These are phyloP conservation scores for Chrysomela aeneicollis DNA, from an alignment of 2,888 invertebrate genomes.

Conservation along the genomic window DNA sequence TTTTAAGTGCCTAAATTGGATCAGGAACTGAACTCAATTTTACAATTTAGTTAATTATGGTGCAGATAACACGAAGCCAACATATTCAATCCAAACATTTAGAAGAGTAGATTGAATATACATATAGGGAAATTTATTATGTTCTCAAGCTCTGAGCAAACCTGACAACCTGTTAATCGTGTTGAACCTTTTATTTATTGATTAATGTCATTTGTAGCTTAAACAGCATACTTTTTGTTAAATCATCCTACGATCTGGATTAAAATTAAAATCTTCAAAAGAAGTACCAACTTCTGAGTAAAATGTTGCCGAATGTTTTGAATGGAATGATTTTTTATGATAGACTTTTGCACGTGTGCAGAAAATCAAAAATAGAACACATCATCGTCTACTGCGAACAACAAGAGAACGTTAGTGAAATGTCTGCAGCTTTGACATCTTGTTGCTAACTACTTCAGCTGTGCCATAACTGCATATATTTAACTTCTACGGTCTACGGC, in stretches of 20 bases:
- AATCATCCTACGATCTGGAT: too few species aligned
- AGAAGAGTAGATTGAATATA: background rate
- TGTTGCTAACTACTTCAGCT: conserved; percentile 13
- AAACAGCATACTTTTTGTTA: too few species aligned
- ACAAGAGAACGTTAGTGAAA: too few species aligned
- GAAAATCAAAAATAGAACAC: too few species aligned
- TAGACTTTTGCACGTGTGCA: too few species aligned
- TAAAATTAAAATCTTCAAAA: too few species aligned
- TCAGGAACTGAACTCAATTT: conserved; percentile 27
- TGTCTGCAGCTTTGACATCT: conserved; percentile 10
- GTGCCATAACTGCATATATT: background rate
- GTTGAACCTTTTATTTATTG: too few species aligned
- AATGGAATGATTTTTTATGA: too few species aligned
- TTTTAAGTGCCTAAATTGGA: conserved; percentile 16
- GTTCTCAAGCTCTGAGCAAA: background rate
- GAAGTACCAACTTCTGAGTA: too few species aligned
- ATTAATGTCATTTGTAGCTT: too few species aligned
- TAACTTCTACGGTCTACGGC: background rate
- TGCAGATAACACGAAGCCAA: background rate
- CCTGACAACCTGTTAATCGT: background rate
- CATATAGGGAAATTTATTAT: background rate
- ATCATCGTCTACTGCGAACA: too few species aligned
- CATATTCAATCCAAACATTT: background rate
- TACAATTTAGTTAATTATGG: conserved; percentile 16
- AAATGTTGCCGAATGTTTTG: too few species aligned